Evolutionary conservation across 2,888 invertebrate genomes (phyloP).

Genomic region (Dexiosoma caninum): DNA sequence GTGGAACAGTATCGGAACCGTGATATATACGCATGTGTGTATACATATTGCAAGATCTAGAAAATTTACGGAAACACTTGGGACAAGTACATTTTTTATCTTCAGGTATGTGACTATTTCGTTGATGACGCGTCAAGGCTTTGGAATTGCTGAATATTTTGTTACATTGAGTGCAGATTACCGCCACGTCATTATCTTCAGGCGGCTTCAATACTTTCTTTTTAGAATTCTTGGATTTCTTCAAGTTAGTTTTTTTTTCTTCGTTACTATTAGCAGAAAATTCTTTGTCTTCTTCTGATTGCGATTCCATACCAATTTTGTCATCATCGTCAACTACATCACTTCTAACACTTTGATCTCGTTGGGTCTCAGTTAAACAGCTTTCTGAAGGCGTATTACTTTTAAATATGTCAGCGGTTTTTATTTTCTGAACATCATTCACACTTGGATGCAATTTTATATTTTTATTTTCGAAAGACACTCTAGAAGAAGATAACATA

Average conservation of each 20-base stretch:
- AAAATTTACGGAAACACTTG: constrained; percentile 80
- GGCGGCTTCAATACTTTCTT: neutral
- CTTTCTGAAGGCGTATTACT: neutral
- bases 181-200: constrained; percentile 42
- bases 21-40: constrained; percentile 77
- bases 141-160: constrained; percentile 53
- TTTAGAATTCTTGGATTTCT: neutral
- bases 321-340: neutral
- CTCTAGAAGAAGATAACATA: too few relatives aligned
- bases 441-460: too few relatives aligned
- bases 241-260: neutral
- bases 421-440: neutral
- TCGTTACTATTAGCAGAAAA: neutral
- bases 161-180: constrained; percentile 44
- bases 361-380: neutral
- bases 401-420: neutral
- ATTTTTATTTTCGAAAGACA: too few relatives aligned
- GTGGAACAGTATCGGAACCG: constrained; percentile 44
- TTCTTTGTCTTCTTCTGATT: neutral
- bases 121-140: constrained; percentile 32
- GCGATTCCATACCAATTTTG: neutral
- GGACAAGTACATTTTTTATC: constrained; percentile 80
- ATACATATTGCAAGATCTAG: constrained; percentile 80
- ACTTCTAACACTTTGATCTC: neutral
- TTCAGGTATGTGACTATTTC: constrained; percentile 73